Evolutionary conservation across 2,888 invertebrate genomes (phyloP), one percentile per base, ranked within the genome.

Genomic region (Aleiodes alternator): DNA sequence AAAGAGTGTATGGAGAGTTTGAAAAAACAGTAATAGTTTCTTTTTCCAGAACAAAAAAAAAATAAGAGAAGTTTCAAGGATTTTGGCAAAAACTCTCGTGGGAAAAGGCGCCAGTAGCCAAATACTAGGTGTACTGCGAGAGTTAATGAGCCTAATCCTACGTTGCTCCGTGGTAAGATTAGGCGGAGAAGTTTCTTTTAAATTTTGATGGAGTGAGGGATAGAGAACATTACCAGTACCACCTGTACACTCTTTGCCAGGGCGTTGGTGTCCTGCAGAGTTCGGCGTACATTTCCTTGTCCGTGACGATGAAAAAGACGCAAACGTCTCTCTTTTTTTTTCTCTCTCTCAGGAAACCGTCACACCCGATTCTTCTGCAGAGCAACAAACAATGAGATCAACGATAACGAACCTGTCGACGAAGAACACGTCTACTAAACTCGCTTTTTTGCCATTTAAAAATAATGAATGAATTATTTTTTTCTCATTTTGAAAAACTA

Each of bases 111-210:
- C 48, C 69, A 57, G 74, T n/a, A 64, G 51, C 31, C 68, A 16
- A 68, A 53, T 66, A 57, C 57, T 75, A 73, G 66, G 76, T 79
- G 80, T 79, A 75, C 78, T 73, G 79, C 73, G 78, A 76, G 83
- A 87, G 87, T 88, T 89, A 89, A 89, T 85, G 88, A 89, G 86
- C 82, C 84, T 85, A 87, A 87, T 89, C 88, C 85, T 80, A 82
- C 76, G 82, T 80, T 78, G 79, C 81, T 77, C 78, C 78, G 79
- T 79, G 82, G 82, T 73, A 80, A 86, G 87, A 87, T 86, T 86
- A 87, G 85, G 59, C 71, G 56, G 43, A 73, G 70, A 80, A 83
- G 83, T 82, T 84, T 81, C 80, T 77, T 80, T 80, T 76, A 73
- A 43, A 43, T 43, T 43, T 74, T 69, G 78, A 81, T 79, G 78